These are phyloP conservation scores for Lasioglossum zephyrum DNA, from an alignment of 2,888 invertebrate species.

Conservation along the genomic window DNA sequence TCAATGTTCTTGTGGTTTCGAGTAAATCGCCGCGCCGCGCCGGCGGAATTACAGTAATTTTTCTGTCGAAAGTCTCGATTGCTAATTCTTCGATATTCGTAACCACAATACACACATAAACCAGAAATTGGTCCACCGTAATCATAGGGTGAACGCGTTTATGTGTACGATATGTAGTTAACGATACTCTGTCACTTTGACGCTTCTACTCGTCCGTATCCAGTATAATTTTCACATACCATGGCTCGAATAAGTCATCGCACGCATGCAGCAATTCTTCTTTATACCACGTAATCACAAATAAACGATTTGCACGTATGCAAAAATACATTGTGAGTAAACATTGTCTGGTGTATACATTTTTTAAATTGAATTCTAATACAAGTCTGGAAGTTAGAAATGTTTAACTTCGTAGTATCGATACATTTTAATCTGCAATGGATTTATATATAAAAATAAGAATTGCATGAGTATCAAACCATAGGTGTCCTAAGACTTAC, in stretches of 20 bases:
- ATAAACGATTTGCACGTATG: not conserved
- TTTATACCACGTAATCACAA: not conserved
- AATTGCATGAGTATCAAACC: too few relatives aligned
- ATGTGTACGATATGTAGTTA: not conserved
- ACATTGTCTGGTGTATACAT: not conserved
- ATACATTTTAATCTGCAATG: too few relatives aligned
- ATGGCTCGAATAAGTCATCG: not conserved
- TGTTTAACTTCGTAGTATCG: too few relatives aligned
- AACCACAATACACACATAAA: constrained; percentile 56
- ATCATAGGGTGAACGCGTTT: constrained; percentile 10
- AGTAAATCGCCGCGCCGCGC: constrained; percentile 63
- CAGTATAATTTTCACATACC: not conserved
- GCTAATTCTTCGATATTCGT: constrained; percentile 35
- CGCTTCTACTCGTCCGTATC: not conserved
- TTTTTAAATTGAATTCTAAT: too few relatives aligned
- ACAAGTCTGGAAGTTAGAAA: too few relatives aligned
- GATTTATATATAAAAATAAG: too few relatives aligned
- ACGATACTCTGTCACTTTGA: not conserved
- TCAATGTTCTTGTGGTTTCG: constrained; percentile 69
- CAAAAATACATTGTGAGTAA: not conserved
- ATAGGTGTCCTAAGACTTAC: too few relatives aligned
- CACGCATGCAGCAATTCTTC: not conserved
- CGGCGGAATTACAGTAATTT: constrained; percentile 68
- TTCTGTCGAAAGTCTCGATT: constrained; percentile 48
- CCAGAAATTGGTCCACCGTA: constrained; percentile 27